Evolutionary conservation across 1,140 invertebrate genomes (phyloP).

Genomic region (Cotesia typhae): DNA sequence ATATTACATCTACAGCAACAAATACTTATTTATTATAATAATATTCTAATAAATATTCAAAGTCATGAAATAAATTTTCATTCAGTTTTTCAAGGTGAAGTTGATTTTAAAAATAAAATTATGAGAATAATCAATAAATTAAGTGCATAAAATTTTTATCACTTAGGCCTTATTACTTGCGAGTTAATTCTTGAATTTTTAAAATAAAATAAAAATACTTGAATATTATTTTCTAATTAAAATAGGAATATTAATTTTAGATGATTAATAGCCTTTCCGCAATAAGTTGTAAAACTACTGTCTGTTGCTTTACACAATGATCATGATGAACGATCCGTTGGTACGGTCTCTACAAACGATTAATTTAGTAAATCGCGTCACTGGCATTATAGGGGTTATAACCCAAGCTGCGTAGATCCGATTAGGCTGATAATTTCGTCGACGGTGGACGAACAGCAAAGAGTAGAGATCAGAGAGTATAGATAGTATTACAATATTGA

Average conservation of each 20-base stretch:
- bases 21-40: too few species aligned
- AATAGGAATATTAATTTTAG: not conserved
- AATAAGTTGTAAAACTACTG: conserved; percentile 10
- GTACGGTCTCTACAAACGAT: conserved; percentile 42
- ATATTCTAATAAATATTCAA: too few species aligned
- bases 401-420: conserved; percentile 34
- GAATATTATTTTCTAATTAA: not conserved
- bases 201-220: not conserved
- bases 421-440: conserved; percentile 34
- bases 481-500: not conserved
- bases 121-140: too few species aligned
- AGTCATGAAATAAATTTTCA: too few species aligned
- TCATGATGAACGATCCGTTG: conserved; percentile 41
- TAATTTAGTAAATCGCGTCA: conserved; percentile 40
- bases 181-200: not conserved
- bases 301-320: conserved; percentile 9
- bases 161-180: too few species aligned
- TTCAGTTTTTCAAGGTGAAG: too few species aligned
- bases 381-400: conserved; percentile 28
- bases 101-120: too few species aligned
- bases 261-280: not conserved
- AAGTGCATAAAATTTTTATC: too few species aligned
- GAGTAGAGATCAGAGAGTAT: not conserved
- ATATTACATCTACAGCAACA: too few species aligned
- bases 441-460: not conserved